Percentiles rank a stretch among this genome's conserved stretches.
Conservation (phyloP, 2,888 invertebrate species). For the Quadroppia sp. region DNA sequence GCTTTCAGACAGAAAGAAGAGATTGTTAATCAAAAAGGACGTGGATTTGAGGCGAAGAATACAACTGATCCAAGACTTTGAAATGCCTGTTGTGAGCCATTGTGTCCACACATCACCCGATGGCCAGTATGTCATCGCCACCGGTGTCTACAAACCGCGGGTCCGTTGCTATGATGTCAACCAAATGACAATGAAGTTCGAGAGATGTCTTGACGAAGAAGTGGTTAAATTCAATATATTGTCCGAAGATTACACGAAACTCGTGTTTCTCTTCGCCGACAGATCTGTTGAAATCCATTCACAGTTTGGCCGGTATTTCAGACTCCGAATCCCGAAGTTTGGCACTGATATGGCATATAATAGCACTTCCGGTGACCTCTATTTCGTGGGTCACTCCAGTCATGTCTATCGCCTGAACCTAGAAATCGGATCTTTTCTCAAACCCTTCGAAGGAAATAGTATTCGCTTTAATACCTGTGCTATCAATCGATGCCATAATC, state of each 20-base stretch:
- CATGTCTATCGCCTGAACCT: constrained; percentile 92
- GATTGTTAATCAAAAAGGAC: constrained; percentile 78
- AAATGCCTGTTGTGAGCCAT: constrained; percentile 93
- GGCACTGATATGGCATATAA: constrained; percentile 92
- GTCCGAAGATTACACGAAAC: constrained; percentile 92
- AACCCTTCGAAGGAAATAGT: constrained; percentile 71
- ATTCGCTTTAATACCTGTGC: constrained; percentile 69
- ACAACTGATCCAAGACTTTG: constrained; percentile 97
- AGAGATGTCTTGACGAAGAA: constrained; percentile 94
- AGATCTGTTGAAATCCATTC: constrained; percentile 93
- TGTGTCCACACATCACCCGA: constrained; percentile 79
- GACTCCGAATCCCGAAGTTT: constrained; percentile 86
- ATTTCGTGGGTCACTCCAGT: constrained; percentile 74
- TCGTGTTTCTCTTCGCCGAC: constrained; percentile 82
- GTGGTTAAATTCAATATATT: constrained; percentile 87
- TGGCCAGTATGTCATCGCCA: constrained; percentile 83
- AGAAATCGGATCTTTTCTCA: constrained; percentile 89
- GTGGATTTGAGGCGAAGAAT: constrained; percentile 84
- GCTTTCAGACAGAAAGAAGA: constrained; percentile 76
- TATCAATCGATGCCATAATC: constrained; percentile 80
- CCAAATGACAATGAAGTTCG: constrained; percentile 94
- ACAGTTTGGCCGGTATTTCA: constrained; percentile 83
- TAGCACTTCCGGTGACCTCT: constrained; percentile 81
- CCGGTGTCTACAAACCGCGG: constrained; percentile 90
- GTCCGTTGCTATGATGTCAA: constrained; percentile 93